phyloP scores from a whole-genome alignment of 2,113 vertebrate species.

The Hyperoodon ampullatus region DNA sequence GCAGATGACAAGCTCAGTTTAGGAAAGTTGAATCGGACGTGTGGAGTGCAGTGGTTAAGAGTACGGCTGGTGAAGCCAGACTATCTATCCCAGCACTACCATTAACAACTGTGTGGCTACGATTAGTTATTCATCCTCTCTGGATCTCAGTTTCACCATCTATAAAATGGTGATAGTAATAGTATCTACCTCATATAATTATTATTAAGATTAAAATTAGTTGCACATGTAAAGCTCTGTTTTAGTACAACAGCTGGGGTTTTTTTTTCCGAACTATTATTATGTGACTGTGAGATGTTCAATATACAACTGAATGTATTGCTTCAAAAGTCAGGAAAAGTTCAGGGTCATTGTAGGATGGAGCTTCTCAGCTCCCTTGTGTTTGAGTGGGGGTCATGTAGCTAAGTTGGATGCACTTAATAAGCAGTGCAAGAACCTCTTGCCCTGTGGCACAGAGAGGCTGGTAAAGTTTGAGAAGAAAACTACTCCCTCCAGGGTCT shows the following conservation, averaged over 20 bases:
- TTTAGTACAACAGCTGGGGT: background rate
- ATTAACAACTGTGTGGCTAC: background rate
- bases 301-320: background rate
- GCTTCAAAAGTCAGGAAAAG: background rate
- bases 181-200: background rate
- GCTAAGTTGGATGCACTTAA: background rate
- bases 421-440: background rate
- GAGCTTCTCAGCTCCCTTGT: background rate
- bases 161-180: background rate
- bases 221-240: background rate
- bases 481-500: background rate
- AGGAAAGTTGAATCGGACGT: background rate
- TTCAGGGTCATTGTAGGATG: background rate
- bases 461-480: background rate
- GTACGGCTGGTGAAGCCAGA: background rate
- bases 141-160: background rate
- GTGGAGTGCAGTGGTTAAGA: background rate
- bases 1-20: background rate
- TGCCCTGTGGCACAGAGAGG: background rate
- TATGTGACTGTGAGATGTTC: background rate
- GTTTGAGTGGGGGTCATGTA: background rate
- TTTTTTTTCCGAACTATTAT: background rate
- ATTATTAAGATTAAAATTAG: slow-evolving; percentile 15
- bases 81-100: background rate
- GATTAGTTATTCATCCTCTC: background rate